These are phyloP conservation scores for Eonycteris spelaea DNA, from an alignment of 2,113 vertebrate genomes.

Conservation along the genomic window DNA sequence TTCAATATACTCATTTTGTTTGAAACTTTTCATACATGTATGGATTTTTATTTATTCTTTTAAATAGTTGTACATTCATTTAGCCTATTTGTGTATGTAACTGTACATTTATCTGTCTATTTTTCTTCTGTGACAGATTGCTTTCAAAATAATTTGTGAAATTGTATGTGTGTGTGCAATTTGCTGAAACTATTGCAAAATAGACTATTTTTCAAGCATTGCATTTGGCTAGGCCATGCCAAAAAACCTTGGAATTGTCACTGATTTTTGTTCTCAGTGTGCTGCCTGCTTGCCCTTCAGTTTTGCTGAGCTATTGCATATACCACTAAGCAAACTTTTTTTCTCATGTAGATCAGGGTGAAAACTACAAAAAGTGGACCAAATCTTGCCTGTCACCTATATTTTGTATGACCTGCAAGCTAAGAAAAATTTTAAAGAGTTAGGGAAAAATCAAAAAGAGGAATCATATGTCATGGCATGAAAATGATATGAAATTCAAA, in stretches of 20 bases:
- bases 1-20: neutral
- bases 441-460: neutral
- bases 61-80: neutral
- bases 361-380: neutral
- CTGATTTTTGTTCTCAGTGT: neutral
- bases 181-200: neutral
- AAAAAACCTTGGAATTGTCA: neutral
- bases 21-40: neutral
- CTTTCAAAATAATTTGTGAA: neutral
- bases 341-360: neutral
- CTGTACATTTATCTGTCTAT: neutral
- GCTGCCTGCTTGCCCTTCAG: neutral
- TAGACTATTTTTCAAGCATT: neutral
- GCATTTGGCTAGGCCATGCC: neutral
- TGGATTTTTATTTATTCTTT: neutral
- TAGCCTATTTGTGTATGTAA: neutral
- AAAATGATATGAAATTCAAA: constrained; percentile 33
- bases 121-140: neutral
- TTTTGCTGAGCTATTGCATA: neutral
- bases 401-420: neutral
- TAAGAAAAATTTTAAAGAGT: neutral
- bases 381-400: neutral
- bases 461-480: neutral
- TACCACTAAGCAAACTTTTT: neutral
- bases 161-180: neutral